Percentiles rank a stretch among this genome's conserved stretches.
Conservation (phyloP, 2,113 vertebrate species). For the Phaethornis superciliosus region DNA sequence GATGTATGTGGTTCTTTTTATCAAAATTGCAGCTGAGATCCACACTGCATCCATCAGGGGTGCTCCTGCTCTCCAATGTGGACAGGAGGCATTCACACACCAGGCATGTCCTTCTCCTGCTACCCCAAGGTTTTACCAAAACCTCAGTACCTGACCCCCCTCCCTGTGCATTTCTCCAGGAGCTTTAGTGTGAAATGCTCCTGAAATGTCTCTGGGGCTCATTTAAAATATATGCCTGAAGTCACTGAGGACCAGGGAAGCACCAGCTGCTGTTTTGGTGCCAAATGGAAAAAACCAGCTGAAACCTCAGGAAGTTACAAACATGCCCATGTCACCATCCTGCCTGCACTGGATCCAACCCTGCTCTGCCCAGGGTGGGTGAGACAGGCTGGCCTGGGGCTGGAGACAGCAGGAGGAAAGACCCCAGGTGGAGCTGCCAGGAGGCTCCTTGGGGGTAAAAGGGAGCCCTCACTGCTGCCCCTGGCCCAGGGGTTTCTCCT, state of each 20-base stretch:
- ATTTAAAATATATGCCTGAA: accelerated
- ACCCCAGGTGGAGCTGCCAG: background rate
- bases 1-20: background rate
- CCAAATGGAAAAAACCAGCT: background rate
- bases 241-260: background rate
- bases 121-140: background rate
- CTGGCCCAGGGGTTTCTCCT: background rate
- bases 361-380: background rate
- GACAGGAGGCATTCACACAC: background rate
- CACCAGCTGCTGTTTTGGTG: background rate
- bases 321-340: background rate
- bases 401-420: background rate
- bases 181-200: background rate
- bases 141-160: background rate
- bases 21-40: background rate
- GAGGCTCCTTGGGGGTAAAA: background rate
- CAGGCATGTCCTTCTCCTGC: background rate
- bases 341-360: background rate
- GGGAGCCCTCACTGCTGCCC: background rate
- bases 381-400: background rate
- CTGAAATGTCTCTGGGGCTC: background rate
- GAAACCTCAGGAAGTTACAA: background rate
- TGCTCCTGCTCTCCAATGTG: background rate
- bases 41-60: background rate
- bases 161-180: background rate